Percentiles rank a stretch among this genome's conserved stretches.
phyloP scores from a whole-genome alignment of 2,797 vertebrate genomes.

The Choloepus didactylus region DNA sequence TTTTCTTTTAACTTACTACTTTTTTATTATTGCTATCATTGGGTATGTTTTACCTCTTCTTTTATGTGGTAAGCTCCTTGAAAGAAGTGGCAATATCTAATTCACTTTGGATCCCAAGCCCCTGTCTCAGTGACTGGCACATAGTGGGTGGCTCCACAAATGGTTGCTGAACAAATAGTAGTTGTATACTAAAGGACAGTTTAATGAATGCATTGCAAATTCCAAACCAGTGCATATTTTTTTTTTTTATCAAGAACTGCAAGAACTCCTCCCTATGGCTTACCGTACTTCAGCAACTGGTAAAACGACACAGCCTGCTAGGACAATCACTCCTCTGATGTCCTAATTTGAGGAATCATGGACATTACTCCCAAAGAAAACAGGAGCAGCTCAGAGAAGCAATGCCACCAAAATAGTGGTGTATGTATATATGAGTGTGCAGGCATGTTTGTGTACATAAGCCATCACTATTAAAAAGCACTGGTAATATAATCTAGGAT shows the following conservation, averaged over 20 bases:
- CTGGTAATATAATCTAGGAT: not conserved
- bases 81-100: not conserved
- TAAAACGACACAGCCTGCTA: not conserved
- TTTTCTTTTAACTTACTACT: not conserved
- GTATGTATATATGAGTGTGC: not conserved
- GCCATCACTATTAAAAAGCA: not conserved
- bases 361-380: not conserved
- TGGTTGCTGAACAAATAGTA: not conserved
- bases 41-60: not conserved
- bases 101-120: not conserved
- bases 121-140: not conserved
- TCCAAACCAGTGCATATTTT: not conserved
- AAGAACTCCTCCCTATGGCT: not conserved
- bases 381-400: not conserved
- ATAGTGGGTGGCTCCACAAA: not conserved
- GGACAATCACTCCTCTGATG: not conserved
- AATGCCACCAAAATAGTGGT: not conserved
- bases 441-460: not conserved
- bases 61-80: not conserved
- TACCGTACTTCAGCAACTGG: not conserved
- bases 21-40: not conserved
- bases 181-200: not conserved
- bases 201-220: conserved; percentile 8
- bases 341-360: not conserved
- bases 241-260: not conserved